These are phyloP conservation scores for Hecatera dysodea DNA, from an alignment of 2,888 invertebrate species.

Conservation along the genomic window DNA sequence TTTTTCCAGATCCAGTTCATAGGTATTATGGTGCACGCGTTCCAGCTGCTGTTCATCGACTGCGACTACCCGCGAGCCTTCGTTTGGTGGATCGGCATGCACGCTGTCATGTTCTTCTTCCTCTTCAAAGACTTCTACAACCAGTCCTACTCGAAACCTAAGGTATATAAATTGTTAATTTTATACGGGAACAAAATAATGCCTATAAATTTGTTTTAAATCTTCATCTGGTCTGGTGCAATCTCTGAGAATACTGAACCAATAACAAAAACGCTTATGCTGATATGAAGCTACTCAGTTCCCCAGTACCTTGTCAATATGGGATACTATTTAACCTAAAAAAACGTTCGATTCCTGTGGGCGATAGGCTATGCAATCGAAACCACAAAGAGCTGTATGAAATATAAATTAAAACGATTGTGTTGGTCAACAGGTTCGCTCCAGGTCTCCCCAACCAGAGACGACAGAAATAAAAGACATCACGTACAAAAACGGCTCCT, in stretches of 20 bases:
- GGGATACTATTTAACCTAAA: neutral
- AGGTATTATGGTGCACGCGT: slow-evolving; percentile 97
- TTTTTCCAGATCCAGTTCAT: slow-evolving; percentile 95
- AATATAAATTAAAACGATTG: neutral
- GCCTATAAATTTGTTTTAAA: too few relatives aligned
- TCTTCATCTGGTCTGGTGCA: too few relatives aligned
- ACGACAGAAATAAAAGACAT: slow-evolving; percentile 76
- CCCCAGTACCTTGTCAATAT: too few relatives aligned
- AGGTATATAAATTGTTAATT: slow-evolving; percentile 64
- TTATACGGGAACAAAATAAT: neutral
- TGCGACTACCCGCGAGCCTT: slow-evolving; percentile 98
- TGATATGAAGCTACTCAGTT: too few relatives aligned
- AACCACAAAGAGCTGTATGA: neutral
- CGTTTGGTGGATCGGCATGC: slow-evolving; percentile 98
- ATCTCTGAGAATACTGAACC: too few relatives aligned
- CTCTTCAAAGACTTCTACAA: slow-evolving; percentile 98
- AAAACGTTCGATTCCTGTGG: neutral
- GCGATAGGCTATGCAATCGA: neutral
- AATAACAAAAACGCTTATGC: too few relatives aligned
- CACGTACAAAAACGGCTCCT: slow-evolving; percentile 80
- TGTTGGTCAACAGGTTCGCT: slow-evolving; percentile 73
- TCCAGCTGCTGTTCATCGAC: slow-evolving; percentile 97
- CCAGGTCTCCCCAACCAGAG: slow-evolving; percentile 74
- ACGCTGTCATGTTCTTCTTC: slow-evolving; percentile 98
- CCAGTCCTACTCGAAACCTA: slow-evolving; percentile 92